Evolutionary conservation across 2,888 invertebrate genomes (phyloP), one percentile per base, ranked within the genome.

Genomic region (Tetanocera ferruginea): DNA sequence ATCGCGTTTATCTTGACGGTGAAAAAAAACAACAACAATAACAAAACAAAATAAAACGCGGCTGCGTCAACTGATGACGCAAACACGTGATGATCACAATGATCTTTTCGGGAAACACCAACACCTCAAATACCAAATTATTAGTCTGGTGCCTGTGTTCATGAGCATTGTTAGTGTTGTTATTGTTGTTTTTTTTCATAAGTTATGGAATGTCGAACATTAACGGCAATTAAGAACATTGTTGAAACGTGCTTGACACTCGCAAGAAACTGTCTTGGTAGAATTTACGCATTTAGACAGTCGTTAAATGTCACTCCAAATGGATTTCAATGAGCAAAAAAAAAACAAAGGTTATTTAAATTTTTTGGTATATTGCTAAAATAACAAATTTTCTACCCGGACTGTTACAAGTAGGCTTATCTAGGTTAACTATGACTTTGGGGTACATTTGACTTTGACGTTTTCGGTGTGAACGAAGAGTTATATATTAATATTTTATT

Each of bases 1-100:
- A 73, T 73, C 70, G 43, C 31, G 70, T 31, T 60, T 14, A 73
- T 57, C 70, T 51, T 19, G 52, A 25, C 25, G 31, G 25, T n/a
- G 62, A 66, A 31, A n/a, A 9, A n/a, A n/a, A 60, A 23, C 19
- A 25, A 14, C 60, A 60, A 25, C 28, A 23, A 25, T 11, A 25
- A n/a, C 25, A 14, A 60, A 25, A 60, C 11, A 6, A 55, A 43
- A 19, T 9, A 3, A 19, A 19, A 28, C n/a, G 23, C 49, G 52
- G 17, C 70, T 28, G 52, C 28, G 51, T 3, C 34, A 62, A 62
- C 60, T 14, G 19, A 67, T 67, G 67, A 67, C 67, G 67, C 25
- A 23, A 43, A 23, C 67, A 49, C 19, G 67, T 71, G 71, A 57
- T 71, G 34, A 55, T 55, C 55, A 55, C 37, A n/a, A 66, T 34